Conservation (phyloP, 2,888 invertebrate genomes). For the Megalurothrips usitatus region DNA sequence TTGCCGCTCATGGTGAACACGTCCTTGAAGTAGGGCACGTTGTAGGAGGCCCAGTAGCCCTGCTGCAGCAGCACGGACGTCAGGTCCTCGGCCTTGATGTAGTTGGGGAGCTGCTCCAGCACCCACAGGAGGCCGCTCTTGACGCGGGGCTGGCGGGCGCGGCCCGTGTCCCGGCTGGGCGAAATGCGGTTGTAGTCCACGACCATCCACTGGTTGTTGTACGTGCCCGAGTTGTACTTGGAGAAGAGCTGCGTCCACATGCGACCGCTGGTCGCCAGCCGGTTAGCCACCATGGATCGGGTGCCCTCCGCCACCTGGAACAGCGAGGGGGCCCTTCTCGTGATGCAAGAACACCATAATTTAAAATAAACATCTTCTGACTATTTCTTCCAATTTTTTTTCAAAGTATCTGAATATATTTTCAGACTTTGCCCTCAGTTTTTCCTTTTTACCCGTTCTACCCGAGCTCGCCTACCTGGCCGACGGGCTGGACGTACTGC, state of each 20-base stretch:
- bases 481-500: slow-evolving; percentile 60
- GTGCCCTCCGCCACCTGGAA: slow-evolving; percentile 64
- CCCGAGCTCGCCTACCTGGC: slow-evolving; percentile 49
- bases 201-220: slow-evolving; percentile 83
- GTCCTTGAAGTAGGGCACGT: slow-evolving; percentile 53
- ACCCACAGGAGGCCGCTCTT: slow-evolving; percentile 54
- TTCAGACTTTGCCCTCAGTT: too few species aligned
- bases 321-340: slow-evolving; percentile 18
- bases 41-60: slow-evolving; percentile 70
- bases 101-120: slow-evolving; percentile 70
- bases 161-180: not conserved
- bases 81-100: slow-evolving; percentile 61
- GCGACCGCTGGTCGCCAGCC: slow-evolving; percentile 64
- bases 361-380: too few species aligned
- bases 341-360: too few species aligned
- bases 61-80: slow-evolving; percentile 58
- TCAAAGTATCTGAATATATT: too few species aligned
- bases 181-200: slow-evolving; percentile 51
- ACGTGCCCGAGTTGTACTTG: slow-evolving; percentile 71
- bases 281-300: slow-evolving; percentile 76
- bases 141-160: not conserved
- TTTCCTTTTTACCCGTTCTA: too few species aligned
- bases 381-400: too few species aligned
- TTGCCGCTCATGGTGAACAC: slow-evolving; percentile 62
- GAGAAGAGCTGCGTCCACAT: slow-evolving; percentile 70